A percentile compares a stretch with the other conserved stretches of the same genome.
phyloP scores from a whole-genome alignment of 1,140 invertebrate species.

The Orchestia grillus region DNA sequence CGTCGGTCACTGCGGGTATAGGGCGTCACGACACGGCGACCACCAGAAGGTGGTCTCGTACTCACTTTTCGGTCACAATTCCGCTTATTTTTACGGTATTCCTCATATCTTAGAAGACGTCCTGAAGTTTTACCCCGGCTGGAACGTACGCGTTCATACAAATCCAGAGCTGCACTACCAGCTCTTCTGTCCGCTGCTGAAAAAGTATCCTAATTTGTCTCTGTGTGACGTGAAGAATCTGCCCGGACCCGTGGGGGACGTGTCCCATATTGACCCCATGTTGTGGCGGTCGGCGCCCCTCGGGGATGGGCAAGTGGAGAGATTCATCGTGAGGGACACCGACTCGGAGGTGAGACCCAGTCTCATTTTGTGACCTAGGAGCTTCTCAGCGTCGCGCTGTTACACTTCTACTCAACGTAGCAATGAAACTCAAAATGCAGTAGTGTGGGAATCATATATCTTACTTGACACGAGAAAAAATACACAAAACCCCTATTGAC shows the following conservation, averaged over 20 bases:
- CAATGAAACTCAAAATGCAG: background rate
- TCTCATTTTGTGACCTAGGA: background rate
- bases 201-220: constrained; percentile 14
- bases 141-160: constrained; percentile 61
- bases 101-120: constrained; percentile 15
- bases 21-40: background rate
- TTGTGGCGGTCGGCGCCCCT: constrained; percentile 63
- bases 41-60: constrained; percentile 48
- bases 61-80: constrained; percentile 18
- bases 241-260: constrained; percentile 54
- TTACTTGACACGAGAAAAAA: too few species aligned
- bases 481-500: background rate
- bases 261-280: constrained; percentile 56
- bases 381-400: background rate
- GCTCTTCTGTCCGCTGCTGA: constrained; percentile 61
- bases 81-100: constrained; percentile 15
- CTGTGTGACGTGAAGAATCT: constrained; percentile 60
- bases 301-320: constrained; percentile 60
- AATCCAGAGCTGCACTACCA: constrained; percentile 41
- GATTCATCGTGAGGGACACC: constrained; percentile 61
- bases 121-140: constrained; percentile 60
- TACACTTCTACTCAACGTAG: background rate
- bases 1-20: constrained; percentile 26
- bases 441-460: background rate
- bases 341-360: constrained; percentile 59